Conservation (phyloP, 35 echinoderm and acorn worm species). For the Apostichopus japonicus region DNA sequence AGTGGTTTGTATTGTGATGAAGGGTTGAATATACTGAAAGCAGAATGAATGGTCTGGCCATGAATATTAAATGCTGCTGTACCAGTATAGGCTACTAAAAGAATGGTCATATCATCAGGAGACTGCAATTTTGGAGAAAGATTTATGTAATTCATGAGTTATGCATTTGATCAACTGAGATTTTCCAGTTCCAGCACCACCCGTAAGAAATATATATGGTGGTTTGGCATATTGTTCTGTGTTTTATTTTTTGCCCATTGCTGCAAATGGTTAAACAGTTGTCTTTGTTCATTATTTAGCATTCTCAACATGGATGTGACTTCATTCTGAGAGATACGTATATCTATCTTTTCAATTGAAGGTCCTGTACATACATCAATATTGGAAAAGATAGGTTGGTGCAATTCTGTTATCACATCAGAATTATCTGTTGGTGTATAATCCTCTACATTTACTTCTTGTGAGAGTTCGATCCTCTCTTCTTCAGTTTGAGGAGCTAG, state of each 20-base stretch:
- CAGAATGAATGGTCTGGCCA: constrained; percentile 42
- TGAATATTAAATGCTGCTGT: constrained; percentile 59
- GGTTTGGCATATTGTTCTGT: neutral
- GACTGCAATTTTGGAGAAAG: neutral
- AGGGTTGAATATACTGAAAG: constrained; percentile 15
- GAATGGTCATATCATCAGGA: constrained; percentile 46
- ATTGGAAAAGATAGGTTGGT: neutral
- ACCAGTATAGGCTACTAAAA: constrained; percentile 35
- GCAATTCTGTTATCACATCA: neutral
- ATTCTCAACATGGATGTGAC: constrained; percentile 13
- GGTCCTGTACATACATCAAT: neutral
- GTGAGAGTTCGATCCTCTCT: neutral
- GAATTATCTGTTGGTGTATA: neutral
- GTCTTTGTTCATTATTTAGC: constrained; percentile 43
- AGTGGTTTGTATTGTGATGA: neutral
- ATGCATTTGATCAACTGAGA: constrained; percentile 52
- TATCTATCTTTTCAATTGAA: neutral
- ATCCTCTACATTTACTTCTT: neutral
- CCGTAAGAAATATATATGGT: constrained; percentile 21
- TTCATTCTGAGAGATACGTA: neutral
- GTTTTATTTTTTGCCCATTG: constrained; percentile 24
- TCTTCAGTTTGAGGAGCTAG: constrained; percentile 35
- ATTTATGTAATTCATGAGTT: neutral
- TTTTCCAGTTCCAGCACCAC: constrained; percentile 52
- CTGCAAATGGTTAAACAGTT: constrained; percentile 55